Percentiles rank a stretch among this genome's conserved stretches.
Evolutionary conservation across 1,140 invertebrate genomes (phyloP).

Genomic region (Sinonovacula constricta): DNA sequence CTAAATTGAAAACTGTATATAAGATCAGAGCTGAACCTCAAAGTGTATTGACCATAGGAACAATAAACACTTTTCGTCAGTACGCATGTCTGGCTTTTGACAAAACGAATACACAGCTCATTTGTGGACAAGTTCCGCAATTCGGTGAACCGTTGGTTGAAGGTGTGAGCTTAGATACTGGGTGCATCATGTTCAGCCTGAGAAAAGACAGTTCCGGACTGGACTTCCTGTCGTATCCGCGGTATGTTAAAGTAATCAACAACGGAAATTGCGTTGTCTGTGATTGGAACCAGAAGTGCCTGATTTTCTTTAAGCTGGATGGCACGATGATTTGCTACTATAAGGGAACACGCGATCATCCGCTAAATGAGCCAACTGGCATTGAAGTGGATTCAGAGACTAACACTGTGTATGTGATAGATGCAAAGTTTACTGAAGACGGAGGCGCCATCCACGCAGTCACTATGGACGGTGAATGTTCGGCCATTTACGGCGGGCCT

Average conservation of each 20-base stretch:
- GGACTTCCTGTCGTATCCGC: conserved; percentile 33
- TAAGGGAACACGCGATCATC: conserved; percentile 32
- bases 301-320: conserved; percentile 39
- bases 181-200: conserved; percentile 25
- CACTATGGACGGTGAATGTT: conserved; percentile 10
- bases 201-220: background rate
- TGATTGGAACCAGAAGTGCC: conserved; percentile 47
- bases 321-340: conserved; percentile 18
- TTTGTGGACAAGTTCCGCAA: conserved; percentile 48
- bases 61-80: conserved; percentile 14
- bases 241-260: conserved; percentile 27
- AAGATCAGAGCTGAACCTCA: conserved; percentile 24
- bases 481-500: conserved; percentile 23
- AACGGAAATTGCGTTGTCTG: conserved; percentile 39
- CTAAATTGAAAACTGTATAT: conserved; percentile 32
- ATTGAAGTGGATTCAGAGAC: conserved; percentile 2
- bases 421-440: conserved; percentile 24
- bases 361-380: conserved; percentile 41
- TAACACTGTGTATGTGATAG: conserved; percentile 37
- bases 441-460: conserved; percentile 27
- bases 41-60: conserved; percentile 20
- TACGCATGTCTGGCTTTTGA: conserved; percentile 30
- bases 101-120: conserved; percentile 5
- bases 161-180: conserved; percentile 19
- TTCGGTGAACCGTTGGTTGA: conserved; percentile 47